Evolutionary conservation across 1,140 invertebrate genomes (phyloP).

Genomic region (Leptinotarsa undecemlineata): DNA sequence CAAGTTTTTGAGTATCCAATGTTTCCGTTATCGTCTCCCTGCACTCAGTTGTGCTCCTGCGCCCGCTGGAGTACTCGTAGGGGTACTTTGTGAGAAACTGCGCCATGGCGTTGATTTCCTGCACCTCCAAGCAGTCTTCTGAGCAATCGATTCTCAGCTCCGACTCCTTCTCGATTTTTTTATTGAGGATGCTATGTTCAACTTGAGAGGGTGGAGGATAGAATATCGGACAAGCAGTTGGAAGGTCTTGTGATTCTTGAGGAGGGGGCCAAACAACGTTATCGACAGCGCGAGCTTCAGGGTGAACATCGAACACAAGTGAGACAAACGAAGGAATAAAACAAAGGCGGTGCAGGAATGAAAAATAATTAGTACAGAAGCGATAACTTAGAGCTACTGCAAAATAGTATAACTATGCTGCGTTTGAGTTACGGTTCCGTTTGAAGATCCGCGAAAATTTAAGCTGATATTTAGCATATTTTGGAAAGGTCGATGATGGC

Average conservation of each 20-base stretch:
- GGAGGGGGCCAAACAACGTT: constrained; percentile 65
- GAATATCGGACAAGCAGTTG: constrained; percentile 51
- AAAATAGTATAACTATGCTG: constrained; percentile 38
- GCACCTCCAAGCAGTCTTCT: constrained; percentile 33
- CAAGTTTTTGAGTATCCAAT: constrained; percentile 52
- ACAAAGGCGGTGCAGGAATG: constrained; percentile 40
- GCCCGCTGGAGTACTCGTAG: constrained; percentile 48
- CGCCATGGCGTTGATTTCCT: constrained; percentile 35
- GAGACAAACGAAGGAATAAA: constrained; percentile 27
- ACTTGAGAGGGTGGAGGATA: constrained; percentile 51
- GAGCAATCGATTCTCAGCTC: constrained; percentile 33
- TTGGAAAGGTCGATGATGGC: too few relatives aligned
- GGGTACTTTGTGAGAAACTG: constrained; percentile 42
- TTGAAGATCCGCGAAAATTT: too few relatives aligned
- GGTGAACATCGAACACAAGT: constrained; percentile 35
- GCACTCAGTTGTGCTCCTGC: constrained; percentile 51
- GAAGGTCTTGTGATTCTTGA: constrained; percentile 50
- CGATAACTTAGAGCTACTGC: not conserved
- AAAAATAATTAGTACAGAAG: constrained; percentile 39
- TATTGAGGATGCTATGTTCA: constrained; percentile 26
- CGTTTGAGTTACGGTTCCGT: too few relatives aligned
- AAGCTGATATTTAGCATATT: too few relatives aligned
- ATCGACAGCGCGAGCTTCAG: constrained; percentile 58
- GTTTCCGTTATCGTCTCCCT: constrained; percentile 51
- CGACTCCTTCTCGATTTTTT: constrained; percentile 24